Evolutionary conservation across 2,113 vertebrate species (phyloP).

Genomic region (Procapra przewalskii): DNA sequence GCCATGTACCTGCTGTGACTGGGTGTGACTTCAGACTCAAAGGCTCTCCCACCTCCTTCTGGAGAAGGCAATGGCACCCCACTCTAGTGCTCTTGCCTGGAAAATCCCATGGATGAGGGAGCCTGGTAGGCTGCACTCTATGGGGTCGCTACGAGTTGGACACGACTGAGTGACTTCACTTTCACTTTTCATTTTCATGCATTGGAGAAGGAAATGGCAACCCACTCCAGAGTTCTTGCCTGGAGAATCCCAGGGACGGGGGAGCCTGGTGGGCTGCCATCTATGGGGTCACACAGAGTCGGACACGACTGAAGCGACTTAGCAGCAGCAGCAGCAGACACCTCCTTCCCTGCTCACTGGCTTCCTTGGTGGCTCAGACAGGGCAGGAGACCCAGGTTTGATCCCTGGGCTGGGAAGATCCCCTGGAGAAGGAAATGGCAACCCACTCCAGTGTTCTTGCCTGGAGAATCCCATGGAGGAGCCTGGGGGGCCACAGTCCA

Average conservation of each 20-base stretch:
- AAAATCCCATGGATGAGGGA: not conserved
- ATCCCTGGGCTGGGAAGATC: too few species aligned
- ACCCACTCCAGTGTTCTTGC: not conserved
- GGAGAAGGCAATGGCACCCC: not conserved
- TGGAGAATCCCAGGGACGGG: too few species aligned
- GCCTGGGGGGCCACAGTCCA: not conserved
- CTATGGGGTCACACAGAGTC: too few species aligned
- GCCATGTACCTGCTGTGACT: not conserved
- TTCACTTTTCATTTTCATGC: too few species aligned
- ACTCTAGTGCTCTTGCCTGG: not conserved
- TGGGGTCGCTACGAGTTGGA: accelerated
- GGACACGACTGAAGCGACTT: too few species aligned
- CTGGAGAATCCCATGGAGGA: not conserved
- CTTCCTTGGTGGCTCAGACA: too few species aligned
- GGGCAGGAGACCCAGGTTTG: too few species aligned
- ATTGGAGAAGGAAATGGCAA: too few species aligned
- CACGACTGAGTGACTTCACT: not conserved
- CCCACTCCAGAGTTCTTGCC: too few species aligned
- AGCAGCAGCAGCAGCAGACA: too few species aligned
- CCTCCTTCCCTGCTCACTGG: too few species aligned
- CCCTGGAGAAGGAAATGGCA: not conserved
- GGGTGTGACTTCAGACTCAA: not conserved
- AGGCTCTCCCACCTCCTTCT: not conserved
- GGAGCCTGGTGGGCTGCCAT: too few species aligned
- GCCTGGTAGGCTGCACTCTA: not conserved